These are phyloP conservation scores for Toxotes lorentzi DNA, from an alignment of 2,797 vertebrate species.

Conservation along the genomic window DNA sequence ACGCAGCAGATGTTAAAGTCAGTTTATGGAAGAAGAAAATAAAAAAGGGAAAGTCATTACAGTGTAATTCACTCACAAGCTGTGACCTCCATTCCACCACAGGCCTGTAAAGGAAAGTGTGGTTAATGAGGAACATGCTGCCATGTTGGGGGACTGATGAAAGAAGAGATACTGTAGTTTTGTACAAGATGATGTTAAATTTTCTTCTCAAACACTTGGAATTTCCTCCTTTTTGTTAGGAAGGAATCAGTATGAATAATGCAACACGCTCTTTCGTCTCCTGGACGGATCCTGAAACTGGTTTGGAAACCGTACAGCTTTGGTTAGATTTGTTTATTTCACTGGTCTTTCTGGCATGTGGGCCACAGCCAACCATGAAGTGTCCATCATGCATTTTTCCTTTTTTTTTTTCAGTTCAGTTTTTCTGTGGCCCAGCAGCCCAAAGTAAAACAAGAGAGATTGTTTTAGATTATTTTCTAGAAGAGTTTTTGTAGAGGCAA, in stretches of 20 bases:
- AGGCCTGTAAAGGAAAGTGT: conserved; percentile 7
- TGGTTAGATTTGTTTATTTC: conserved; percentile 16
- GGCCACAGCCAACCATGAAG: conserved; percentile 1
- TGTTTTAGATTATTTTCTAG: no score
- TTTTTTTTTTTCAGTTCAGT: neutral
- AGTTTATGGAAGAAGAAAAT: neutral
- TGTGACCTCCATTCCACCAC: neutral
- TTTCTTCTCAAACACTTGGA: no score
- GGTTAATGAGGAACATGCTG: neutral
- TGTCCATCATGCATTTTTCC: conserved; percentile 8
- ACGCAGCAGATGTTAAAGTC: neutral
- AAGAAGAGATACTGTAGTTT: no score
- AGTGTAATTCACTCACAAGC: conserved; percentile 5
- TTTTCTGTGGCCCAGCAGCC: neutral
- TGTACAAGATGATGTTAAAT: no score
- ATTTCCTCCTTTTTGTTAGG: neutral
- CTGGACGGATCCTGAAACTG: neutral
- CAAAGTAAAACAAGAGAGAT: no score
- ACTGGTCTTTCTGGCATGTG: conserved; percentile 1
- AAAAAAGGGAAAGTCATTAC: neutral
- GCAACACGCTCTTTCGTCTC: neutral
- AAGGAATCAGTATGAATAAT: neutral
- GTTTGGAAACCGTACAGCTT: neutral
- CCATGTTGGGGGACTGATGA: neutral
- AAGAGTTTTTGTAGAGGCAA: neutral